Evolutionary conservation across 2,113 vertebrate genomes (phyloP).

Genomic region (Ginglymostoma cirratum): DNA sequence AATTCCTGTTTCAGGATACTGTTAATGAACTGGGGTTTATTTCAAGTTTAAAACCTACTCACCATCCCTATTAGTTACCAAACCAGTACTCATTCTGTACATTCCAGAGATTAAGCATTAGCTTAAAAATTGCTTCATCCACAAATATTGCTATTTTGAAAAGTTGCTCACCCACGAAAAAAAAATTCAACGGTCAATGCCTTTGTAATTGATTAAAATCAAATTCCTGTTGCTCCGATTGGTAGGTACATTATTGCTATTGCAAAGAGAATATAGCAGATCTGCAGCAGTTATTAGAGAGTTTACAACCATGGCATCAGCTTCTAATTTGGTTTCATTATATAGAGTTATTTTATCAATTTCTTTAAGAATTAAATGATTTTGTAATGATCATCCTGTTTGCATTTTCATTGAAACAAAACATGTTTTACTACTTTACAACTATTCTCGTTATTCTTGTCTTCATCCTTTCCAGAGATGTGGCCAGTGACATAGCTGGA

Average conservation of each 20-base stretch:
- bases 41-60: background rate
- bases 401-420: background rate
- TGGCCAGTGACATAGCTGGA: too few relatives aligned
- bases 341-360: background rate
- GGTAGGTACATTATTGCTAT: background rate
- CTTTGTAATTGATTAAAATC: background rate
- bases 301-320: background rate
- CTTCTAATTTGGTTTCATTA: background rate
- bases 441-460: background rate
- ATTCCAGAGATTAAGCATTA: background rate
- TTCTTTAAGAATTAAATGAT: background rate
- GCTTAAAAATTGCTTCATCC: background rate
- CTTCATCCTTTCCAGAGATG: too few relatives aligned
- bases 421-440: background rate
- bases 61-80: background rate
- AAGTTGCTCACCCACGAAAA: background rate
- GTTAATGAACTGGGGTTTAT: background rate
- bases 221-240: background rate
- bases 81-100: background rate
- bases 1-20: background rate
- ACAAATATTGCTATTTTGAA: background rate
- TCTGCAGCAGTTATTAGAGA: background rate
- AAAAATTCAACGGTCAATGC: background rate
- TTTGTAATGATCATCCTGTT: background rate
- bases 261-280: background rate